Percentiles rank a stretch among this genome's conserved stretches.
These are phyloP conservation scores for Pseudopleuronectes americanus DNA, from an alignment of 2,797 vertebrate species.

Conservation along the genomic window DNA sequence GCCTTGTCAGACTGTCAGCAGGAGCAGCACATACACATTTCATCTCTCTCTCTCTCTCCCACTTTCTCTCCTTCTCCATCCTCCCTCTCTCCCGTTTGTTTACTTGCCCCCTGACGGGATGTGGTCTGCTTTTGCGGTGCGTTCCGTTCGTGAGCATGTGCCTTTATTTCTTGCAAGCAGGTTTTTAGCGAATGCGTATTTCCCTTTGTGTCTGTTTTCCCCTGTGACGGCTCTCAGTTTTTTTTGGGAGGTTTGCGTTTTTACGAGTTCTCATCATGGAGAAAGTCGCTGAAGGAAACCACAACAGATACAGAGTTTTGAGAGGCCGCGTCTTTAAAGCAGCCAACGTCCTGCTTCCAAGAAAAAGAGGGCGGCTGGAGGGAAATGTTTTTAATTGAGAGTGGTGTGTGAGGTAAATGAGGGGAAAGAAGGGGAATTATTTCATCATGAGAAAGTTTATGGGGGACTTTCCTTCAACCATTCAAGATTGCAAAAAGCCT, in stretches of 20 bases:
- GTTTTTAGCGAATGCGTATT: conserved; percentile 19
- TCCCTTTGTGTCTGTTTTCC: conserved; percentile 34
- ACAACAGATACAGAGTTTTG: conserved; percentile 63
- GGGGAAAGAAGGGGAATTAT: conserved; percentile 43
- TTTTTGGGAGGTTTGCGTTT: conserved; percentile 31
- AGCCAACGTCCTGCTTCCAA: conserved; percentile 41
- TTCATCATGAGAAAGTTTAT: conserved; percentile 61
- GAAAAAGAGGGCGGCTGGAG: conserved; percentile 36
- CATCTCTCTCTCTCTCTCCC: conserved; percentile 2
- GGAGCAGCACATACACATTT: conserved; percentile 23
- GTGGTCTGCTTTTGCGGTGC: conserved; percentile 34
- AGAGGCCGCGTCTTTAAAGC: conserved; percentile 58
- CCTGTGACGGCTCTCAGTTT: conserved; percentile 40
- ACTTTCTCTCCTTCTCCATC: conserved; percentile 4
- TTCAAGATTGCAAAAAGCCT: conserved; percentile 15
- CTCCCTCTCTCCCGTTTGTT: conserved; percentile 58
- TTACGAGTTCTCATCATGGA: conserved; percentile 65
- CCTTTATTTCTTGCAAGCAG: background rate
- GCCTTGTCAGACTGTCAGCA: conserved; percentile 8
- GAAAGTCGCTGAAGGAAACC: conserved; percentile 64
- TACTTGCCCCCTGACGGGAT: conserved; percentile 56
- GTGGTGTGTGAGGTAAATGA: conserved; percentile 62
- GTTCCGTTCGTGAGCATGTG: conserved; percentile 4
- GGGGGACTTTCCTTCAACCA: conserved; percentile 48
- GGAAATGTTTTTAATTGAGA: conserved; percentile 68